phyloP scores from a whole-genome alignment of 2,888 invertebrate genomes.

The Bedellia somnulentella region DNA sequence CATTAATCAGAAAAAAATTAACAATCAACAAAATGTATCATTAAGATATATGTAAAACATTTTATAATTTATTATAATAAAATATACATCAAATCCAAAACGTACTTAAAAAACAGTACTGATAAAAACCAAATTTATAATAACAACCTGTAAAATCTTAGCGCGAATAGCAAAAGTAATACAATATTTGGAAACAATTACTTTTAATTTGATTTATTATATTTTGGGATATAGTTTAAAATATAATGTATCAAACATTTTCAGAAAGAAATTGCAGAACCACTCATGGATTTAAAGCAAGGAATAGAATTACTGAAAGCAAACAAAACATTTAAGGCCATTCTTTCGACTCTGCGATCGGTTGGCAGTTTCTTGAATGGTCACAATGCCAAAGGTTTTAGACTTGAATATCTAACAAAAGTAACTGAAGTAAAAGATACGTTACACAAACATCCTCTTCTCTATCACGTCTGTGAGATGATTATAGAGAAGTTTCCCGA shows the following conservation, averaged over 20 bases:
- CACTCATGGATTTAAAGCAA: conserved; percentile 96
- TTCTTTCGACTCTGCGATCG: conserved; percentile 89
- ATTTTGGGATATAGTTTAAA: no score
- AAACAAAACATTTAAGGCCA: conserved; percentile 93
- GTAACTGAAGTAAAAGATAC: conserved; percentile 99
- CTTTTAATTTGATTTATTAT: no score
- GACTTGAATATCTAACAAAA: conserved; percentile 95
- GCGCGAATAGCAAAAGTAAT: conserved; percentile 3
- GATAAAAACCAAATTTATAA: no score
- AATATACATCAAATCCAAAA: no score
- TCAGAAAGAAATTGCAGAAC: conserved; percentile 95
- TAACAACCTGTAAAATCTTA: no score
- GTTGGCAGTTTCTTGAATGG: conserved; percentile 97
- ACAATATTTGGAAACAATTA: no score
- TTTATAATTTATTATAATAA: no score
- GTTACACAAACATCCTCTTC: conserved; percentile 95
- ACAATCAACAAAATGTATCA: no score
- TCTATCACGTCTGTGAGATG: conserved; percentile 96
- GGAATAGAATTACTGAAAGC: conserved; percentile 89
- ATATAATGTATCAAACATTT: no score
- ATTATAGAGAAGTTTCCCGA: conserved; percentile 96
- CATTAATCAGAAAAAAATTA: no score
- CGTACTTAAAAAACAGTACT: no score
- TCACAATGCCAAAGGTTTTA: conserved; percentile 90
- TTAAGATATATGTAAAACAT: no score